phyloP scores from a whole-genome alignment of 2,113 vertebrate species.

The Lamprologus sp. region DNA sequence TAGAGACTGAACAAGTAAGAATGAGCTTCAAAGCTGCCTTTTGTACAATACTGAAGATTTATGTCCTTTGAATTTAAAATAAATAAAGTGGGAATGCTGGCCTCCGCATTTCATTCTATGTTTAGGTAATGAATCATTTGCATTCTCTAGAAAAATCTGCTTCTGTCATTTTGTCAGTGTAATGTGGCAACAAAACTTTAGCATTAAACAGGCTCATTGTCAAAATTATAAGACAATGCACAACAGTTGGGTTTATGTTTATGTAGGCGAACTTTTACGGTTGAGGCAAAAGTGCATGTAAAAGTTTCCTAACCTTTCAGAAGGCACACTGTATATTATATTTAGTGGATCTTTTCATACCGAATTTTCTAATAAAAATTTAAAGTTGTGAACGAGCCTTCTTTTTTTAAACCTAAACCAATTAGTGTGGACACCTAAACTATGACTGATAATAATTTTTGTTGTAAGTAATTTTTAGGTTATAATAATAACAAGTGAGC shows the following conservation, averaged over 20 bases:
- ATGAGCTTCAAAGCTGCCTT: not conserved
- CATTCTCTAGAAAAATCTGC: not conserved
- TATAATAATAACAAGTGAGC: not conserved
- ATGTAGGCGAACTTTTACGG: not conserved
- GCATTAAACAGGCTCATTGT: not conserved
- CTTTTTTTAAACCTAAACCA: not conserved
- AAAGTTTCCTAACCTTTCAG: not conserved
- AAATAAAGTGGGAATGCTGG: not conserved
- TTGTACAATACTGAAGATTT: not conserved
- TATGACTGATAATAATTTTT: not conserved
- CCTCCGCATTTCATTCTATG: not conserved
- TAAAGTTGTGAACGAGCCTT: not conserved
- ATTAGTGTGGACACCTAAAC: not conserved
- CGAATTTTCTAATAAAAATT: not conserved
- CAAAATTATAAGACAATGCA: not conserved
- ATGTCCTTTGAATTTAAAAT: not conserved
- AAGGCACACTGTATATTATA: not conserved
- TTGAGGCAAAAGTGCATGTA: not conserved
- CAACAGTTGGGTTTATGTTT: not conserved
- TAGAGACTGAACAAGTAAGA: not conserved
- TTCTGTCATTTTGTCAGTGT: not conserved
- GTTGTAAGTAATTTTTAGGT: not conserved
- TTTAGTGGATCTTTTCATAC: not conserved
- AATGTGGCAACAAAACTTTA: not conserved
- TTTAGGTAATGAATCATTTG: not conserved